Conservation (phyloP, 2,113 vertebrate genomes). For the Corvus moneduloides region DNA sequence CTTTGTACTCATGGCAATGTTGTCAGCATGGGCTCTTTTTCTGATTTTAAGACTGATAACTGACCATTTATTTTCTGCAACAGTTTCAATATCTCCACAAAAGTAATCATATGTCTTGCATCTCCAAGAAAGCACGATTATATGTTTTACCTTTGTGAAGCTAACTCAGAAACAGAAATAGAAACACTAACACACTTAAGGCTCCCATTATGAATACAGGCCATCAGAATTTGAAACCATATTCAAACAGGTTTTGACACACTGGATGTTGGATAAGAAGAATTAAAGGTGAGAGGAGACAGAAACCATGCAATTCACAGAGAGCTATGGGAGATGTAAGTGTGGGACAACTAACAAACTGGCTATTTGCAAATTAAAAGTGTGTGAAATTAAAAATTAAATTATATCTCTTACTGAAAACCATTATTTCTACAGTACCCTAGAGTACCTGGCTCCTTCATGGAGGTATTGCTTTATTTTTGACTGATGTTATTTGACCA, state of each 20-base stretch:
- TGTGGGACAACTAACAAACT: background rate
- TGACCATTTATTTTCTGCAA: background rate
- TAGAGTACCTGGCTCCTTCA: background rate
- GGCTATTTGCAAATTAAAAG: background rate
- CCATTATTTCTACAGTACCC: background rate
- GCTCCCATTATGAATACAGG: background rate
- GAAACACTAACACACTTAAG: background rate
- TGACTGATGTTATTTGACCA: background rate
- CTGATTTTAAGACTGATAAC: background rate
- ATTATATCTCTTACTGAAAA: background rate
- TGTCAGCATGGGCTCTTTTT: background rate
- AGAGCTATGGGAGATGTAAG: background rate
- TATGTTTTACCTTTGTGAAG: background rate
- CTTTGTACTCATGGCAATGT: background rate
- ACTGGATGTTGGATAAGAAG: background rate
- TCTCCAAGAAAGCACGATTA: background rate
- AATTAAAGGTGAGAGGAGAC: background rate
- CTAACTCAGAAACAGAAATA: background rate
- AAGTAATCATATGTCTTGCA: background rate
- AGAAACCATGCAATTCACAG: background rate
- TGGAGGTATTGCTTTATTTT: background rate
- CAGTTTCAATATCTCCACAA: background rate
- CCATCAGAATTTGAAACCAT: background rate
- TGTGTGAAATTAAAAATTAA: background rate
- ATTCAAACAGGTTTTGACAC: background rate